Evolutionary conservation across 2,797 vertebrate species (phyloP), one percentile per base, ranked within the genome.

Genomic region (Eidolon dupreanum): DNA sequence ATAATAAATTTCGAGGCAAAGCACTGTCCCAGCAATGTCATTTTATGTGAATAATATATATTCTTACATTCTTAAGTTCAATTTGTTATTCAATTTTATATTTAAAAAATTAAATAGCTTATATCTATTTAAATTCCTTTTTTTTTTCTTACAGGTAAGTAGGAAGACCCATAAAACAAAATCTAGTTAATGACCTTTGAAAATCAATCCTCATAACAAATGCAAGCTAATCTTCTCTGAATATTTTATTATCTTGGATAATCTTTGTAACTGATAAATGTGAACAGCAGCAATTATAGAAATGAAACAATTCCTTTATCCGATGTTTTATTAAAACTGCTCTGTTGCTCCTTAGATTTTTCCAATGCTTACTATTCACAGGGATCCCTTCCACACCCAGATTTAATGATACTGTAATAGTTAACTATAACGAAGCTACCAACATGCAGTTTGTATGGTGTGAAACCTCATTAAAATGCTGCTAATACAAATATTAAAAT

Each of bases 81-180:
- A 49, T 87, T 87, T 95, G 22, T 92, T 70, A 36, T 6, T 93
- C 13, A 68, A 83, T 3, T 95, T 86, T 75, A 19, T 43, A 41
- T 55, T 93, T 89, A 46, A 84, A 82, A 77, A 86, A 53, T 33
- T 36, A 91, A 83, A 82, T 81, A 66, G 12, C 20, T 68, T 84
- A 16, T 49, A 46, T 71, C 26, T 55, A 41, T 90, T 94, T 82
- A 61, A 28, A 49, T 31, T 85, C 3, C 15, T 31, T 33, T 59
- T 74, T 26, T 59, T 38, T 53, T 7, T 1, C 5, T 75, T 74
- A 38, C 33, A 81, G 19, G 7, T 75, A n/a, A 28, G 10, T 79
- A 77, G 46, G 41, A 88, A 90, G 24, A 91, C 15, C 15, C 28
- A 88, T 43, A 83, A 97, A 93, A 89, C 12, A 91, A 96, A 92